Base-by-base conservation (phyloP, 2,888 invertebrate species). In the Lasius fuliginosus region DNA sequence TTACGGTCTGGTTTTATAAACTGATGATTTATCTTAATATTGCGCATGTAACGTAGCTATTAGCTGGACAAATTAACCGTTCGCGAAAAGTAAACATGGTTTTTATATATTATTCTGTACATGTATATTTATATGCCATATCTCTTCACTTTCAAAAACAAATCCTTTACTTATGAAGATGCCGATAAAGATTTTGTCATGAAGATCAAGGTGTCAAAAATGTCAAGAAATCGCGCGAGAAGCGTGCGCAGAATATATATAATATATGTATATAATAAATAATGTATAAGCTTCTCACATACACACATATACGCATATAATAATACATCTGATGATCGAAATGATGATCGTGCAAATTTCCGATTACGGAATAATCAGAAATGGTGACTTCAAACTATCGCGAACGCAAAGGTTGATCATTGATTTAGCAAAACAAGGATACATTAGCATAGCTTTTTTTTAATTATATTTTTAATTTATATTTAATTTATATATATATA, bases 1-100 rank as follows among this genome's bases (percentile, higher is more conserved):
- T 75, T 75, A 65, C 65, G 65, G 75, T 75, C 75, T 75, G 65
- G 49, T 75, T 75, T 75, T 49, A 11, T 49, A 33, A 64, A 75
- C 64, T 40, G 33, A 46, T 33, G 23, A 49, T 33, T 49, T 3
- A 64, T 64, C 65, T 49, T 12, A 36, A 27, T 3, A 64, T 75
- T n/a, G 23, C 2, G 30, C 30, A 6, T 42, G n/a, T 42, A 74
- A 42, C 15, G 30, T 33, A 23, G 5, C 23, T 15, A 33, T 75
- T 75, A 75, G 6, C 33, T 46, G 62, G 18, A 64, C 33, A 65
- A 75, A 64, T 65, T 49, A 40, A 8, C 3, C 12, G 3, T 60
- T 75, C 3, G 65, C 12, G 33, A 46, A 65, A 65, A 65, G n/a
- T 46, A 9, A 46, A 56, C 18, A 33, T 15, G 27, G 3, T 42